Evolutionary conservation across 2,113 vertebrate species (phyloP).

Genomic region (Rhynchopsitta pachyrhyncha): DNA sequence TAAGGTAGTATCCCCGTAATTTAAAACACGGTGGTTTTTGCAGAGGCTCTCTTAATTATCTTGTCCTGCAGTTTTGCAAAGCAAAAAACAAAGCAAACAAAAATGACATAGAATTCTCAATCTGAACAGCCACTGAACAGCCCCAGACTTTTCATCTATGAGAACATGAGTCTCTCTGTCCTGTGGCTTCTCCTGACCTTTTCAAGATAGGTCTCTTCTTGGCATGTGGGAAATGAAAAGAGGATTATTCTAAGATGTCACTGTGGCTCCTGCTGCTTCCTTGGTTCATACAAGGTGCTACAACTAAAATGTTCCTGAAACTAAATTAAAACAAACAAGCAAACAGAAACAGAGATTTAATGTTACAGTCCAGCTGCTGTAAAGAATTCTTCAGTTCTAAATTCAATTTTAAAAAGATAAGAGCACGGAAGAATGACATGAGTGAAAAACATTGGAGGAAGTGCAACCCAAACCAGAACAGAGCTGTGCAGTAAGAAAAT

Average conservation of each 20-base stretch:
- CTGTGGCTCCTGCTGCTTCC: background rate
- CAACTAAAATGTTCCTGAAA: background rate
- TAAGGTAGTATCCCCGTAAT: background rate
- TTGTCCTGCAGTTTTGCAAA: background rate
- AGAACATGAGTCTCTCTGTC: background rate
- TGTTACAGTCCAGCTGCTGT: background rate
- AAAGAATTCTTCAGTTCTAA: background rate
- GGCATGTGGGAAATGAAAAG: constrained; percentile 1
- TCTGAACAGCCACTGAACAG: background rate
- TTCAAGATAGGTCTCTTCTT: background rate
- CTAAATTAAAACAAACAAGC: background rate
- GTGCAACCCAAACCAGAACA: background rate
- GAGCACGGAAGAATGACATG: background rate
- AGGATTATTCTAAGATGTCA: background rate
- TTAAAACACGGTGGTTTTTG: background rate
- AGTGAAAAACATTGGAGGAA: background rate
- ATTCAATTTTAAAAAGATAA: background rate
- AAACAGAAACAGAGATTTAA: background rate
- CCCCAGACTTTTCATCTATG: background rate
- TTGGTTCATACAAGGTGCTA: background rate
- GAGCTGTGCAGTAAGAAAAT: background rate
- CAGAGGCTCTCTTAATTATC: background rate
- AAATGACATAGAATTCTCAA: background rate
- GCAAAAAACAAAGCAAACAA: background rate
- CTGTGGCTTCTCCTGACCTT: constrained; percentile 4